These are phyloP conservation scores for Temnothorax rugatulus DNA, from an alignment of 2,888 invertebrate species.

Conservation along the genomic window DNA sequence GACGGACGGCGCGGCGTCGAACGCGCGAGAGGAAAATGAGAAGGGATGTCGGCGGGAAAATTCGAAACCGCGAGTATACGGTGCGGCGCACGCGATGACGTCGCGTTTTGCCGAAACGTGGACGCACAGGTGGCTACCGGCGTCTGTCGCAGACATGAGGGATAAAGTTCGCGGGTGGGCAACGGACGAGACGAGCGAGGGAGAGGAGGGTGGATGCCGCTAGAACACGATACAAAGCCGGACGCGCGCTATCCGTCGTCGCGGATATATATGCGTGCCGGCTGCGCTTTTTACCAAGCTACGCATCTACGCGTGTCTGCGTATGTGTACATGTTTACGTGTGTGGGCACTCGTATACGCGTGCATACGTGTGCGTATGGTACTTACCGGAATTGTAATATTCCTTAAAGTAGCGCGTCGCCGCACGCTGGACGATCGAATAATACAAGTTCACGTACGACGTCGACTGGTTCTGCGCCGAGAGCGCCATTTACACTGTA, in stretches of 20 bases:
- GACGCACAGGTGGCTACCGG: conserved; percentile 68
- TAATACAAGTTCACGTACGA: conserved; percentile 91
- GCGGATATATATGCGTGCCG: no score
- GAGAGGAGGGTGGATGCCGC: not conserved
- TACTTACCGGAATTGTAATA: conserved; percentile 89
- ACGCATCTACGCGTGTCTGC: not conserved
- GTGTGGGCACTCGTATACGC: not conserved
- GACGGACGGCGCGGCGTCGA: not conserved
- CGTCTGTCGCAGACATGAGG: conserved; percentile 33
- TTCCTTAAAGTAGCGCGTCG: conserved; percentile 90
- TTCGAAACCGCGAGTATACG: conserved; percentile 72
- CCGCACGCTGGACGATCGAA: conserved; percentile 90
- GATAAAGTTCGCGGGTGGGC: conserved; percentile 31
- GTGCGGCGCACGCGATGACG: conserved; percentile 69
- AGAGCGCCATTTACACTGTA: conserved; percentile 86
- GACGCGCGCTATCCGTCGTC: conserved; percentile 14
- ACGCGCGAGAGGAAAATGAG: conserved; percentile 32
- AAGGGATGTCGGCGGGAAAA: conserved; percentile 77
- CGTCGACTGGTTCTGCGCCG: conserved; percentile 87
- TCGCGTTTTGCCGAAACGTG: conserved; percentile 73
- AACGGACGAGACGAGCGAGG: not conserved
- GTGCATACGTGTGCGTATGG: not conserved
- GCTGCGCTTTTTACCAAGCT: not conserved
- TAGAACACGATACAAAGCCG: not conserved
- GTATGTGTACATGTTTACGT: not conserved